Conservation (phyloP, 2,113 vertebrate species). For the Albula goreensis region DNA sequence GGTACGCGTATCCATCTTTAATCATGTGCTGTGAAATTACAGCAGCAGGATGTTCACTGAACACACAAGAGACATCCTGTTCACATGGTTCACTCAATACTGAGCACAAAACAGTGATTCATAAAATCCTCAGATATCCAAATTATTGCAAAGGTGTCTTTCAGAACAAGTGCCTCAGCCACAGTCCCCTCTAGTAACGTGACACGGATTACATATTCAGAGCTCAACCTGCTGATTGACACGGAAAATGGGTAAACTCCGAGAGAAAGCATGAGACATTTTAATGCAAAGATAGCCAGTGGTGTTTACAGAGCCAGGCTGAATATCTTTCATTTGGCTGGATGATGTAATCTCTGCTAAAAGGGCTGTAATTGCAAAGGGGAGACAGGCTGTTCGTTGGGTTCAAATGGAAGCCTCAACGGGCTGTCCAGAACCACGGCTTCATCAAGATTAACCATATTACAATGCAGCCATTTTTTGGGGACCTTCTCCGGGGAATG, state of each 20-base stretch:
- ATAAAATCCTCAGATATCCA: too few species aligned
- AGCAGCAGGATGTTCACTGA: too few species aligned
- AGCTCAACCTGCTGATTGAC: constrained; percentile 4
- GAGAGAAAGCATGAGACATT: neutral
- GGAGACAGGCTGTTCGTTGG: neutral
- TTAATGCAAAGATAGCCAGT: neutral
- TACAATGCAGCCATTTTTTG: neutral
- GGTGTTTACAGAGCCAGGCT: neutral
- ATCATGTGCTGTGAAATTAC: too few species aligned
- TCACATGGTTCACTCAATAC: too few species aligned
- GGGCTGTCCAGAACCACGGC: neutral
- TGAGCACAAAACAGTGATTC: too few species aligned
- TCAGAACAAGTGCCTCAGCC: neutral
- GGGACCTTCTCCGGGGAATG: neutral
- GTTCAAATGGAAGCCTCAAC: constrained; percentile 4
- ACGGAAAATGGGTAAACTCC: neutral
- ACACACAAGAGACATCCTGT: too few species aligned
- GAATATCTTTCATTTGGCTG: neutral
- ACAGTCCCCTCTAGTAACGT: neutral
- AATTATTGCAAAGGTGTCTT: too few species aligned
- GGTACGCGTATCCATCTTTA: too few species aligned
- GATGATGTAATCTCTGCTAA: constrained; percentile 8
- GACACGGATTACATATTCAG: neutral
- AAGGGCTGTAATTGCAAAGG: constrained; percentile 5
- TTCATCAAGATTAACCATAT: neutral